Evolutionary conservation across 2,888 invertebrate species (phyloP).

Genomic region (Sinhomidia bicolor): DNA sequence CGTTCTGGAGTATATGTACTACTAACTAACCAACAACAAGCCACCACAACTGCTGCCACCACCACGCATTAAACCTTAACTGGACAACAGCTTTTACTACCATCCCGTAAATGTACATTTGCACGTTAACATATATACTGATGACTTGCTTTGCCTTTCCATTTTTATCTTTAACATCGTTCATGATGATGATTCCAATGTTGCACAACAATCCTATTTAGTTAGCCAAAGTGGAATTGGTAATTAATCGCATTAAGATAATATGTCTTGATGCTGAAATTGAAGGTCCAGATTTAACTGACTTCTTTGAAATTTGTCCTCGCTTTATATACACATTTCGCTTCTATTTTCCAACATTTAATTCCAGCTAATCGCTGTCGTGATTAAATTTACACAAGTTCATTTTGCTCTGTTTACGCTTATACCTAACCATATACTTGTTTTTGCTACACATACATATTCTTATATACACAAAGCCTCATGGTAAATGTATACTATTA

Average conservation of each 20-base stretch:
- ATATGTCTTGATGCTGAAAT: not conserved
- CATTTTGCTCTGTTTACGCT: too few relatives aligned
- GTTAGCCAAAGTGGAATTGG: not conserved
- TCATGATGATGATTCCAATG: not conserved
- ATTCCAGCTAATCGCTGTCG: not conserved
- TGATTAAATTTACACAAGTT: too few relatives aligned
- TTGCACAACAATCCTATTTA: not conserved
- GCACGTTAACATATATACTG: not conserved
- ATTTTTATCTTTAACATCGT: not conserved
- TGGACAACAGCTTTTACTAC: conserved; percentile 8
- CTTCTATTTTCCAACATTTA: not conserved
- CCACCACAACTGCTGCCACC: not conserved
- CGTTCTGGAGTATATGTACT: conserved; percentile 27
- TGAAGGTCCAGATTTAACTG: not conserved
- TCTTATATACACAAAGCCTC: too few relatives aligned
- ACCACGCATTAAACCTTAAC: not conserved
- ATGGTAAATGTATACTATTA: too few relatives aligned
- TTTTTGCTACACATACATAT: too few relatives aligned
- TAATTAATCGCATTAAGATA: not conserved
- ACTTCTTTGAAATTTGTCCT: not conserved
- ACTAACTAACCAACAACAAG: too few relatives aligned
- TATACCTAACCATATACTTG: too few relatives aligned
- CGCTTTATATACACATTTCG: not conserved
- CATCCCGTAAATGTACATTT: not conserved
- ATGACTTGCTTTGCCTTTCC: not conserved